Conservation (phyloP, 2,888 invertebrate species). For the Spatulosminthurus flaviceps region DNA sequence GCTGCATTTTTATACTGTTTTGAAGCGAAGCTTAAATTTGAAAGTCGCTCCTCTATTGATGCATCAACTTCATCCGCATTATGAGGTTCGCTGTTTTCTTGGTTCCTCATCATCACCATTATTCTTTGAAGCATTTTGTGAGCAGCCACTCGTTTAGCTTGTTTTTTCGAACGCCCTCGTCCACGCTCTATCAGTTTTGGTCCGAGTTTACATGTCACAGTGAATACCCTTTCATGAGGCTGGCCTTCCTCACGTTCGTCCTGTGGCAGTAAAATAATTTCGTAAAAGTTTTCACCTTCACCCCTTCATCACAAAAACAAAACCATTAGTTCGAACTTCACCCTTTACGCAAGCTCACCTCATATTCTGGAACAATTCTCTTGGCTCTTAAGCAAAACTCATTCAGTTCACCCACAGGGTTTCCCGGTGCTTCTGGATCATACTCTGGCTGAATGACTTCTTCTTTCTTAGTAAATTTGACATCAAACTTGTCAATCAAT, state of each 20-base stretch:
- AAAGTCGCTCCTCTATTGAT: constrained; percentile 38
- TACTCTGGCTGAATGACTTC: constrained; percentile 44
- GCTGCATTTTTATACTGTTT: constrained; percentile 23
- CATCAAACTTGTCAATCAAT: constrained; percentile 53
- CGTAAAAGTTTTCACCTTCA: no score
- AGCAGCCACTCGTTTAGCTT: constrained; percentile 61
- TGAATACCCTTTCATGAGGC: constrained; percentile 59
- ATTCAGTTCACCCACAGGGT: constrained; percentile 62
- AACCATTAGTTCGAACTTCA: no score
- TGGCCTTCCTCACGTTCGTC: constrained; percentile 55
- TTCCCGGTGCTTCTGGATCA: constrained; percentile 60
- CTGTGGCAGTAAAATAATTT: constrained; percentile 48
- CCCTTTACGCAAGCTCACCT: constrained; percentile 34
- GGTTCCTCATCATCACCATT: constrained; percentile 46
- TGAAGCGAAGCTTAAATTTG: constrained; percentile 25
- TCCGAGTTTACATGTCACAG: constrained; percentile 55
- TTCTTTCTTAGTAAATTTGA: constrained; percentile 46
- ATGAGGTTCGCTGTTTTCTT: constrained; percentile 31
- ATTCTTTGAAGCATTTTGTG: constrained; percentile 56
- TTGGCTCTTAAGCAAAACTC: constrained; percentile 59
- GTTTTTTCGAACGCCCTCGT: constrained; percentile 59
- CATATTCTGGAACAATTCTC: constrained; percentile 58
- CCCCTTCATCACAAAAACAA: constrained; percentile 1
- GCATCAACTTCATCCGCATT: constrained; percentile 41
- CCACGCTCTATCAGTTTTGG: constrained; percentile 56